Conservation (phyloP, 2,888 invertebrate genomes). For the Gerosis bhagava region DNA sequence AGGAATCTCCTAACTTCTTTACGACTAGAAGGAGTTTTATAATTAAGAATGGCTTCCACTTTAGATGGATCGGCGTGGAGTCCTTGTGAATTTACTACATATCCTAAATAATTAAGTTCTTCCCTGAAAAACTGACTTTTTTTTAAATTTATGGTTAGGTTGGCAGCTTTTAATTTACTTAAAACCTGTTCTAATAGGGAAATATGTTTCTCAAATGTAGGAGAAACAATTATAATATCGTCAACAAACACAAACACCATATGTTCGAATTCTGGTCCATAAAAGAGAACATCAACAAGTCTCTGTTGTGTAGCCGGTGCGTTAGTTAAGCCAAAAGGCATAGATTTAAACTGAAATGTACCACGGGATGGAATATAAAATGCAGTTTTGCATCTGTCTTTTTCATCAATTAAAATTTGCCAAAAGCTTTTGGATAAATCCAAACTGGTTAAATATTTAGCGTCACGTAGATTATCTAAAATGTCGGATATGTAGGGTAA, state of each 20-base stretch:
- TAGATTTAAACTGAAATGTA: background rate
- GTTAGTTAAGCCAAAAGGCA: conserved; percentile 3
- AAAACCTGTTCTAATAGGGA: conserved; percentile 18
- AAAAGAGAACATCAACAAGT: background rate
- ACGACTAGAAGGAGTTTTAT: conserved; percentile 29
- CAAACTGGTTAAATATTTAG: background rate
- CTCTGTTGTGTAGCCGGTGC: conserved; percentile 9
- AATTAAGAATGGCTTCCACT: conserved; percentile 32
- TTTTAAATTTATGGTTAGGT: conserved; percentile 32
- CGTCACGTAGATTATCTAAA: background rate
- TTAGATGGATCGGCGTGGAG: conserved; percentile 37
- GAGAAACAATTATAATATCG: background rate
- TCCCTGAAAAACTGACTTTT: conserved; percentile 32
- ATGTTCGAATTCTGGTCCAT: background rate
- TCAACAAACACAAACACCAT: background rate
- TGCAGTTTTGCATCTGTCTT: background rate
- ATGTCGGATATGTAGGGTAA: conserved; percentile 3
- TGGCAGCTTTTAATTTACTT: conserved; percentile 30
- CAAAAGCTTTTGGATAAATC: conserved; percentile 1
- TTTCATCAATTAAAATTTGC: background rate
- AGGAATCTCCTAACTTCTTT: conserved; percentile 34
- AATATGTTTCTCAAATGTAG: background rate
- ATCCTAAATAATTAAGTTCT: conserved; percentile 31
- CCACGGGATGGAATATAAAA: conserved; percentile 4
- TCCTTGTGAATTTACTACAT: conserved; percentile 38